Base-by-base conservation (phyloP, 1,140 invertebrate genomes). In the Chironomus tepperi region DNA sequence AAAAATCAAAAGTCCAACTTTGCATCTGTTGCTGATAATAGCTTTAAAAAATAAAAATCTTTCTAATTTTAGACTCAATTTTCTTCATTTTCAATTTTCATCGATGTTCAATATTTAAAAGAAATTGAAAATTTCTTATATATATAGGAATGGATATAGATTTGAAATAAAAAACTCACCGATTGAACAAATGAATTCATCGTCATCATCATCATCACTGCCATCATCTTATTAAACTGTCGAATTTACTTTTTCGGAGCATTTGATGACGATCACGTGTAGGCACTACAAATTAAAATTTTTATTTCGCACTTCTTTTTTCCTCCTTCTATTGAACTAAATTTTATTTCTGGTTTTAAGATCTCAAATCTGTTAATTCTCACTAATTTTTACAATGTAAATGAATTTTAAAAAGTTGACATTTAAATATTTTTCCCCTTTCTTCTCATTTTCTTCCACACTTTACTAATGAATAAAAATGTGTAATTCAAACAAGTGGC, bases 401-500 rank as follows among this genome's bases (percentile, higher is more conserved):
- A 34, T 34, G 24, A 34, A n/a, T n/a, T 34, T 34, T 34, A 34
- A 34, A 34, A 2, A 34, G 5, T 34, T 34, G 24, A 34, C 24
- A 34, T 34, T 34, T 34, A 34, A 34, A 34, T 34, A 57, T 57
- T 57, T n/a, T n/a, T n/a, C 15, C 47, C n/a, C 47, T 57, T 34
- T 34, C 12, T 57, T 57, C 47, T 57, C 47, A 34, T 34, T 34
- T 34, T 34, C 24, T 34, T 34, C 24, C 24, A 34, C 24, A 34
- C 24, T 34, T 34, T 34, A 34, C 24, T 5, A 34, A 34, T 34
- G 24, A 34, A 34, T 34, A 34, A 34, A 34, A 57, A 57, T 18
- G 65, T 70, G 65, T 70, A 70, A 70, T 70, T 70, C 65, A 70
- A 70, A 70, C 65, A 70, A 70, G 65, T 70, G 65, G 65, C 65